Evolutionary conservation across 2,797 vertebrate species (phyloP).

Genomic region (Syngnathus rostellatus): DNA sequence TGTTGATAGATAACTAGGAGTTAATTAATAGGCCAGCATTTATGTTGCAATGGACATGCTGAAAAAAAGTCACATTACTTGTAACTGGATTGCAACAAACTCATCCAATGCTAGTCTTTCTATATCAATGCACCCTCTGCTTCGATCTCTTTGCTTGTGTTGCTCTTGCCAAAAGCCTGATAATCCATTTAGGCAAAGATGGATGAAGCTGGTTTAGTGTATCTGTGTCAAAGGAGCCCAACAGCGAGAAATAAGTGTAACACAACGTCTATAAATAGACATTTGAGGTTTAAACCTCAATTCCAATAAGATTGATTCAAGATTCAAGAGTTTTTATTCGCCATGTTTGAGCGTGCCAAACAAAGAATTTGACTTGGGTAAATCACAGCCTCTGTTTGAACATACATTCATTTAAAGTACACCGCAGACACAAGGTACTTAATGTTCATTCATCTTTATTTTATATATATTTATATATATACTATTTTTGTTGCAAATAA

Average conservation of each 20-base stretch:
- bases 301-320: no score
- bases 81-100: background rate
- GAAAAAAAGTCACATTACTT: background rate
- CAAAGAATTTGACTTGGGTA: no score
- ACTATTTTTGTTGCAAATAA: no score
- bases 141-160: conserved; percentile 3
- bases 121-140: background rate
- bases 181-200: conserved; percentile 28
- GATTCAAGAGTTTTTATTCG: no score
- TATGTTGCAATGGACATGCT: background rate
- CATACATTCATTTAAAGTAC: no score
- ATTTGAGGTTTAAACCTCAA: no score
- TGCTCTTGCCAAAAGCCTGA: conserved; percentile 14
- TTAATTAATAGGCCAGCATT: background rate
- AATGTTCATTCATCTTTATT: no score
- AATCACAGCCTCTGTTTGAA: no score
- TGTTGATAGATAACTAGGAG: background rate
- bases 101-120: background rate
- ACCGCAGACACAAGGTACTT: no score
- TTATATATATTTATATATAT: no score
- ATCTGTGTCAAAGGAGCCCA: conserved; percentile 28
- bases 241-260: background rate
- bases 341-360: no score
- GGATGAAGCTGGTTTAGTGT: conserved; percentile 24
- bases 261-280: no score